Evolutionary conservation across 1,140 invertebrate species (phyloP), one percentile per base, ranked within the genome.

Genomic region (Ridgeia piscesae): DNA sequence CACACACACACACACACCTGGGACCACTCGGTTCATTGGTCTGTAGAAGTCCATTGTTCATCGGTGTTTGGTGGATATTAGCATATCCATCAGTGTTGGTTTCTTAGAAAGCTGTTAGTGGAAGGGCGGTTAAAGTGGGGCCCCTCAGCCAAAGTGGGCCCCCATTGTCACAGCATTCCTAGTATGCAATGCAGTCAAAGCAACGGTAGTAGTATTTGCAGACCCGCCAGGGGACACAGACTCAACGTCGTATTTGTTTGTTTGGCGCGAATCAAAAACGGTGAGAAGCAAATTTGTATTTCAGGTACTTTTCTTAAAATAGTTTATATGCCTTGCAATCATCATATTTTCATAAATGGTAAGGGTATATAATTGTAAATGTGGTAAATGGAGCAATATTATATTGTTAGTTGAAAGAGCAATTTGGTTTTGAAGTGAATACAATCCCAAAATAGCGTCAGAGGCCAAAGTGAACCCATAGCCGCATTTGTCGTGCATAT

Each of bases 191-290:
- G n/a, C 88, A 89, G 88, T 89, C n/a, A 4, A 89, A 89, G 4
- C n/a, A 89, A 34, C 88, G 88, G 88, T 89, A 89, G 34, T 89
- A 89, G 88, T 89, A 17, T 33, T 89, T 33, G 17, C 88, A 89
- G 88, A 89, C 88, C 88, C 88, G 34, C 88, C 88, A 89, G 88
- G 88, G 88, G 88, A 89, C 88, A 34, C 88, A 4, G 17, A n/a
- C n/a, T 89, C 34, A 89, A 89, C 88, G 88, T 89, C 88, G 17
- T 6, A 89, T 4, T 89, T 89, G 88, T 89, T 89, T 89, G 88
- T 17, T 33, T 33, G 88, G 17, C n/a, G 34, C n/a, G 34, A 33
- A 6, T 33, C 17, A 17, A 89, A 89, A 33, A 89, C n/a, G 88
- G 42, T 42, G 42, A 42, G 42, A 6, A 6, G 88, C 88, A 89